A percentile compares a stretch with the other conserved stretches of the same genome.
These are phyloP conservation scores for Clepsis dumicolana DNA, from an alignment of 2,888 invertebrate genomes.

Conservation along the genomic window DNA sequence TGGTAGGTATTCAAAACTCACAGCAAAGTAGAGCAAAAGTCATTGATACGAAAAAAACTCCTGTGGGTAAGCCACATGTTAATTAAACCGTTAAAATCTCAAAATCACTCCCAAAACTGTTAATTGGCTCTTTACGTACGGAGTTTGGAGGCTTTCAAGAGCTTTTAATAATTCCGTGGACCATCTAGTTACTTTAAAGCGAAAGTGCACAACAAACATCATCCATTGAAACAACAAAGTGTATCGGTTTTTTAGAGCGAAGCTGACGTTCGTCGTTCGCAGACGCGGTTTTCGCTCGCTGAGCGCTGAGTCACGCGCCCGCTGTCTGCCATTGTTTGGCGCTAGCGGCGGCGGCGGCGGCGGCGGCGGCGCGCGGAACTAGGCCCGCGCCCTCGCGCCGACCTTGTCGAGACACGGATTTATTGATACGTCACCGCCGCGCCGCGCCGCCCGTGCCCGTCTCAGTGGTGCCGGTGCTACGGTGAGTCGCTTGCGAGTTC, in stretches of 20 bases:
- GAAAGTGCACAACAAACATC: not conserved
- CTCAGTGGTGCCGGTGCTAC: constrained; percentile 13
- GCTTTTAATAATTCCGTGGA: no score
- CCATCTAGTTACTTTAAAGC: no score
- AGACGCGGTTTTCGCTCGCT: constrained; percentile 48
- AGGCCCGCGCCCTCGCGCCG: constrained; percentile 79
- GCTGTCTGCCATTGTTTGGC: constrained; percentile 71
- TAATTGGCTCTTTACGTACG: no score
- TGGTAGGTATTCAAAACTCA: no score
- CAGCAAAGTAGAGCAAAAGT: no score
- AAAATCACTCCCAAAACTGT: no score
- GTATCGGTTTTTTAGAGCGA: no score
- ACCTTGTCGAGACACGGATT: constrained; percentile 84
- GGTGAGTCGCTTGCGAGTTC: constrained; percentile 56
- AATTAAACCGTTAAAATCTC: not conserved
- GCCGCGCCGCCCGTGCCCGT: constrained; percentile 48
- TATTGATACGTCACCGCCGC: constrained; percentile 78
- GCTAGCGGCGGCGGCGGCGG: constrained; percentile 55
- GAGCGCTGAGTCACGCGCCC: constrained; percentile 73
- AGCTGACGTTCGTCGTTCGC: constrained; percentile 7
- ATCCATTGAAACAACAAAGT: not conserved
- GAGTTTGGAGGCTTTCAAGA: no score
- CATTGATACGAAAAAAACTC: no score
- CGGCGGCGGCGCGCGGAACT: constrained; percentile 61
- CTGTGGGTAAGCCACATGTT: no score